Conservation (phyloP, 1,140 invertebrate species). For the Drosophila parvula region DNA sequence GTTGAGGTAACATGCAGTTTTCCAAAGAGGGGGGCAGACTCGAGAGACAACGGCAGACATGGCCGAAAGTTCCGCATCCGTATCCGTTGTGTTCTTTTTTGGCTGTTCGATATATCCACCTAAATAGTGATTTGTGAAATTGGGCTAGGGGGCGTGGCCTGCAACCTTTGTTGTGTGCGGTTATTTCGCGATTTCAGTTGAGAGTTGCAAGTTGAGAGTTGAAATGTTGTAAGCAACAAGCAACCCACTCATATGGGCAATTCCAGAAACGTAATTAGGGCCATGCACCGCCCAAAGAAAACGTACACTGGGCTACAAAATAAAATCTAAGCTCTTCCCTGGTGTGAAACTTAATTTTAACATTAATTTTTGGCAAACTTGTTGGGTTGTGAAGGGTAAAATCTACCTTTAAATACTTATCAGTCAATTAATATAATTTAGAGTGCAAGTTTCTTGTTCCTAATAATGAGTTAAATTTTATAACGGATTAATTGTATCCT, state of each 20-base stretch:
- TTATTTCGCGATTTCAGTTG: conserved; percentile 5
- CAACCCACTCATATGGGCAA: conserved; percentile 33
- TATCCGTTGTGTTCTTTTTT: conserved; percentile 25
- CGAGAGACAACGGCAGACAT: conserved; percentile 14
- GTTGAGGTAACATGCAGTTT: conserved; percentile 6
- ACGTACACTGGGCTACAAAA: not conserved
- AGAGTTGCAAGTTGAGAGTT: not conserved
- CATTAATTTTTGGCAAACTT: too few relatives aligned
- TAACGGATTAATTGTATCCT: too few relatives aligned
- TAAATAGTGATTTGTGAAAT: conserved; percentile 60
- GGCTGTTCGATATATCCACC: conserved; percentile 49
- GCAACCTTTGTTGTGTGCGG: conserved; percentile 43
- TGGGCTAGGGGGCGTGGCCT: conserved; percentile 51
- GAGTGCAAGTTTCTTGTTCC: too few relatives aligned
- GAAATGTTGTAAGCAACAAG: conserved; percentile 59
- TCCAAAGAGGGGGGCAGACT: not conserved
- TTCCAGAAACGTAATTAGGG: conserved; percentile 67
- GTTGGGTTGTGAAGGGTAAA: too few relatives aligned
- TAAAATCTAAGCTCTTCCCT: too few relatives aligned
- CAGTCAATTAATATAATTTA: too few relatives aligned
- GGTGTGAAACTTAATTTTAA: too few relatives aligned
- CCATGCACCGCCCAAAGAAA: conserved; percentile 26
- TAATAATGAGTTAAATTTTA: too few relatives aligned
- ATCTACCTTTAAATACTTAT: too few relatives aligned
- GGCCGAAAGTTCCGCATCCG: conserved; percentile 22